Percentiles rank a stretch among this genome's conserved stretches.
Evolutionary conservation across 1,140 invertebrate genomes (phyloP).

Genomic region (Mylabris phalerata): DNA sequence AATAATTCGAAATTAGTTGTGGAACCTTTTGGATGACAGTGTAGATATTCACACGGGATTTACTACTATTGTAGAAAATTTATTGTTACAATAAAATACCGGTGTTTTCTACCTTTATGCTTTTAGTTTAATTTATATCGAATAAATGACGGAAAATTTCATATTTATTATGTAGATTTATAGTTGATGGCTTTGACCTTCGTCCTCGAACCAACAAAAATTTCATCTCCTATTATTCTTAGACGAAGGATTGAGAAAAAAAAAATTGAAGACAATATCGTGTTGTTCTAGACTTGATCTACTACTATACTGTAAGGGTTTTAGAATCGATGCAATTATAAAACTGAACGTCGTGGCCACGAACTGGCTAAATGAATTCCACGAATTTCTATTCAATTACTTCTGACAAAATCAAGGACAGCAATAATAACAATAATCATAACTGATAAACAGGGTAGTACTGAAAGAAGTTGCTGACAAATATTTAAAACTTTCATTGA

Average conservation of each 20-base stretch:
- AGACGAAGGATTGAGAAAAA: constrained; percentile 7
- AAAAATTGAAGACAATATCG: background rate
- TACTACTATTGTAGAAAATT: background rate
- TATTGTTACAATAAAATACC: constrained; percentile 7
- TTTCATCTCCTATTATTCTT: background rate
- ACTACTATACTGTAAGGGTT: background rate
- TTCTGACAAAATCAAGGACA: no score
- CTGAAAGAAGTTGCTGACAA: no score
- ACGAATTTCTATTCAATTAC: constrained; percentile 3
- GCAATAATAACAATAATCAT: no score
- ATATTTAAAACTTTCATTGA: no score
- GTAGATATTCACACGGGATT: no score
- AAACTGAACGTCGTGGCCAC: background rate
- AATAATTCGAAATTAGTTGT: no score
- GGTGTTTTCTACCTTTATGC: constrained; percentile 2
- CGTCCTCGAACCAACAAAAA: constrained; percentile 5
- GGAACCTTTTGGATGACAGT: no score
- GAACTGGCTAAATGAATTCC: constrained; percentile 10
- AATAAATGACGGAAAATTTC: constrained; percentile 2
- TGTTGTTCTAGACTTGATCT: background rate
- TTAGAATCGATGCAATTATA: constrained; percentile 11
- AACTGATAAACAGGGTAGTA: no score
- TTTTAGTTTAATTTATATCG: background rate
- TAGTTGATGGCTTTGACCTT: constrained; percentile 9
- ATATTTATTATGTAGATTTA: constrained; percentile 7